Evolutionary conservation across 2,113 vertebrate genomes (phyloP).

Genomic region (Triplophysa siluroides): DNA sequence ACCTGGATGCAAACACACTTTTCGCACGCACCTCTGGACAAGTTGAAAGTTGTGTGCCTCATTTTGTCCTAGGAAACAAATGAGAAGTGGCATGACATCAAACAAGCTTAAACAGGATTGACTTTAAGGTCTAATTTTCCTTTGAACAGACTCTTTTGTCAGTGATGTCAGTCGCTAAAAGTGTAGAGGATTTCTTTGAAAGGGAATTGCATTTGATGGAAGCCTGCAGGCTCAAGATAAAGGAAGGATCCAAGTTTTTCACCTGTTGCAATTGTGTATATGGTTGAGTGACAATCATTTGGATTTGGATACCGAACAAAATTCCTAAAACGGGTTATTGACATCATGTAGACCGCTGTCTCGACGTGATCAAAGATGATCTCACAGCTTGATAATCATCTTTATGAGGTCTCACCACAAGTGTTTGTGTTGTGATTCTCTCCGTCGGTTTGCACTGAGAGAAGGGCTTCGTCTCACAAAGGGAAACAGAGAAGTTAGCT

Average conservation of each 20-base stretch:
- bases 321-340: background rate
- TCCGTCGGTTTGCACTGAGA: constrained; percentile 26
- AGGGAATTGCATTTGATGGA: background rate
- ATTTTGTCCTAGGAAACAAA: constrained; percentile 40
- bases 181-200: constrained; percentile 10
- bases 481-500: constrained; percentile 37
- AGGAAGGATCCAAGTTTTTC: background rate
- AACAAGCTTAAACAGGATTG: constrained; percentile 34
- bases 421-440: background rate
- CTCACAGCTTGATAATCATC: background rate
- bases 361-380: background rate
- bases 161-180: background rate
- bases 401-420: constrained; percentile 35
- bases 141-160: background rate
- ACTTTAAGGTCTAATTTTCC: background rate
- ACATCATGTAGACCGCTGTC: background rate
- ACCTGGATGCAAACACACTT: constrained; percentile 46
- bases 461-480: constrained; percentile 32
- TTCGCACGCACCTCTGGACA: constrained; percentile 37
- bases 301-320: background rate
- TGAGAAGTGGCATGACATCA: background rate
- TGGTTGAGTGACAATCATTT: too few species aligned
- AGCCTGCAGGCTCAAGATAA: background rate
- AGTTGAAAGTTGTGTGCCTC: constrained; percentile 36
- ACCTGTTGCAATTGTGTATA: too few species aligned